Evolutionary conservation across 1,140 invertebrate genomes (phyloP).

Genomic region (Ganaspis sp.): DNA sequence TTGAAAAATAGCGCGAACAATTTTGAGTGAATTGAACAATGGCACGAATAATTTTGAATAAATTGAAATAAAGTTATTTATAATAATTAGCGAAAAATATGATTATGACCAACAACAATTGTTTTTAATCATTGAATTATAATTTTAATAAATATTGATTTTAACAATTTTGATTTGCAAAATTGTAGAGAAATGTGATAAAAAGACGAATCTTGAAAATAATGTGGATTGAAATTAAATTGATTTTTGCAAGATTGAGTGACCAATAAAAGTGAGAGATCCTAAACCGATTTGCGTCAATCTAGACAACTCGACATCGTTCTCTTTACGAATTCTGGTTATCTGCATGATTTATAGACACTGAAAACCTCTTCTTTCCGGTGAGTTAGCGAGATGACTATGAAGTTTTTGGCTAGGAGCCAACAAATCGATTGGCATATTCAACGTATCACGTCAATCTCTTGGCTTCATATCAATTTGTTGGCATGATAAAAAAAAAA

Average conservation of each 20-base stretch:
- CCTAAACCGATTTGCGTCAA: background rate
- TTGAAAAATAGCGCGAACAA: no score
- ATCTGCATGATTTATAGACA: conserved; percentile 23
- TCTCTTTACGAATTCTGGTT: conserved; percentile 15
- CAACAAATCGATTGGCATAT: conserved; percentile 20
- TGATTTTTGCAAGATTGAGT: background rate
- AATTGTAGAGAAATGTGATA: background rate
- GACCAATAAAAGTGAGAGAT: background rate
- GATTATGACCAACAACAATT: no score
- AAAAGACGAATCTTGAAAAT: background rate
- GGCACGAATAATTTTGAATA: no score
- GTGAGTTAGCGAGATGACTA: conserved; percentile 10
- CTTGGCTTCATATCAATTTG: conserved; percentile 14
- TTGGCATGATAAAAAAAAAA: background rate
- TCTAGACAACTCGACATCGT: background rate
- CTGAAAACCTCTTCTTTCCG: conserved; percentile 22
- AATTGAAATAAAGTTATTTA: no score
- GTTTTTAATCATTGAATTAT: no score
- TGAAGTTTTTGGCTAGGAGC: conserved; percentile 25
- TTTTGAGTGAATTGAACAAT: no score
- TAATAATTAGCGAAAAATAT: no score
- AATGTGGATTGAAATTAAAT: background rate
- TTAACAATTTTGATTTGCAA: no score
- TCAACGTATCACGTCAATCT: conserved; percentile 19
- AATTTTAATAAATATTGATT: no score